Evolutionary conservation across 2,888 invertebrate genomes (phyloP).

Genomic region (Standfussiana lucernea): DNA sequence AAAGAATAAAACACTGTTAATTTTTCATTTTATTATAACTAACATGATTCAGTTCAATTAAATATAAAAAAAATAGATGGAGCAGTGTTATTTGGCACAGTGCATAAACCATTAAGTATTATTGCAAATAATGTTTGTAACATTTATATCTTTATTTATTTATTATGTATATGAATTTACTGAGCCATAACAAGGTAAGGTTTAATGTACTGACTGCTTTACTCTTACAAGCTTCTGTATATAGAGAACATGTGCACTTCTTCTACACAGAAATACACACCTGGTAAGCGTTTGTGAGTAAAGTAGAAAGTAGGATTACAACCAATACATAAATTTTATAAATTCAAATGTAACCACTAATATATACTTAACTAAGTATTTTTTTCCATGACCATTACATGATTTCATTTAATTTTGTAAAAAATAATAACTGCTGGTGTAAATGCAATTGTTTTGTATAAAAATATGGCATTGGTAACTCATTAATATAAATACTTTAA

Average conservation of each 20-base stretch:
- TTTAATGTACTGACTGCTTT: conserved; percentile 47
- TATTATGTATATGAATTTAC: conserved; percentile 36
- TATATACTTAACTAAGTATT: conserved; percentile 62
- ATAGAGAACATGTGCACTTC: too few species aligned
- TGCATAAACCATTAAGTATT: conserved; percentile 64
- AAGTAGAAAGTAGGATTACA: conserved; percentile 55
- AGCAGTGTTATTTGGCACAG: conserved; percentile 77
- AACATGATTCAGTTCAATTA: conserved; percentile 69
- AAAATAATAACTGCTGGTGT: conserved; percentile 57
- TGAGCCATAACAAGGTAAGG: conserved; percentile 63
- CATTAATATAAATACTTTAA: conserved; percentile 67
- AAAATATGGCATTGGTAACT: conserved; percentile 75
- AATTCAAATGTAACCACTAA: conserved; percentile 63
- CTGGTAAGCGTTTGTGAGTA: conserved; percentile 44
- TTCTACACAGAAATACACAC: conserved; percentile 1
- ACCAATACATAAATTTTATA: conserved; percentile 68
- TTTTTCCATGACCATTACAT: conserved; percentile 44
- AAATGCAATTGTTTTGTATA: conserved; percentile 68
- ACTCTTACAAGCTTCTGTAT: conserved; percentile 39
- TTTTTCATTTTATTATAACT: conserved; percentile 64
- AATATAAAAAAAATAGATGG: conserved; percentile 60
- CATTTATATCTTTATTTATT: conserved; percentile 39
- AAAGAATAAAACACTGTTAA: conserved; percentile 24
- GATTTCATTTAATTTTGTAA: conserved; percentile 54
- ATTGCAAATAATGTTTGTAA: conserved; percentile 61